phyloP scores from a whole-genome alignment of 2,113 vertebrate genomes.

The Agapornis roseicollis region DNA sequence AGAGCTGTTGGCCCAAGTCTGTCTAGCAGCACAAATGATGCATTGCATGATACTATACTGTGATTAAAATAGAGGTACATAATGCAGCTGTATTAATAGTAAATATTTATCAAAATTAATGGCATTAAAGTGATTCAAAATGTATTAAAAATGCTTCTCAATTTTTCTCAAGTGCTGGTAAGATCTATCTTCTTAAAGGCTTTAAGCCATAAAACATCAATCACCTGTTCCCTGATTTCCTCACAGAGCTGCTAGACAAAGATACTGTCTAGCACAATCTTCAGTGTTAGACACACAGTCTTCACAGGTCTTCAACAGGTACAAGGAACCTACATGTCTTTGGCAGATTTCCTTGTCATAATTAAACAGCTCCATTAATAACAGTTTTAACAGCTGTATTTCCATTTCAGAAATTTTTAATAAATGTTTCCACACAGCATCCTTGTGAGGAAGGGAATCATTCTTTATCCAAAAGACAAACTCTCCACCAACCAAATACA shows the following conservation, averaged over 20 bases:
- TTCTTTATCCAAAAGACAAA: background rate
- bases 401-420: background rate
- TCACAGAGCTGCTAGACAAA: slow-evolving; percentile 2
- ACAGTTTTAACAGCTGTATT: background rate
- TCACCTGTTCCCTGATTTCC: slow-evolving; percentile 28
- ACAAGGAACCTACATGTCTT: background rate
- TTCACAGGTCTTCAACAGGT: background rate
- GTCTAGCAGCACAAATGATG: slow-evolving; percentile 43
- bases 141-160: background rate
- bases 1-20: slow-evolving; percentile 29
- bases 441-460: background rate
- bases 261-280: background rate
- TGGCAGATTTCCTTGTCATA: background rate
- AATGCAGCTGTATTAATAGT: slow-evolving; percentile 54
- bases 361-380: background rate
- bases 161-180: slow-evolving; percentile 55
- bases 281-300: background rate
- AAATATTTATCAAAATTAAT: slow-evolving; percentile 65
- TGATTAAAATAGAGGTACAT: slow-evolving; percentile 60
- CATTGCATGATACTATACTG: background rate
- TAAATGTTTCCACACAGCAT: background rate
- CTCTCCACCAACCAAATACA: background rate
- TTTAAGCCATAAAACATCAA: slow-evolving; percentile 37
- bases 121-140: background rate
- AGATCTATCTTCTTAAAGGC: slow-evolving; percentile 43